A percentile compares a stretch with the other conserved stretches of the same genome.
phyloP scores from a whole-genome alignment of 2,113 vertebrate species.

The Aegotheles bennettii region DNA sequence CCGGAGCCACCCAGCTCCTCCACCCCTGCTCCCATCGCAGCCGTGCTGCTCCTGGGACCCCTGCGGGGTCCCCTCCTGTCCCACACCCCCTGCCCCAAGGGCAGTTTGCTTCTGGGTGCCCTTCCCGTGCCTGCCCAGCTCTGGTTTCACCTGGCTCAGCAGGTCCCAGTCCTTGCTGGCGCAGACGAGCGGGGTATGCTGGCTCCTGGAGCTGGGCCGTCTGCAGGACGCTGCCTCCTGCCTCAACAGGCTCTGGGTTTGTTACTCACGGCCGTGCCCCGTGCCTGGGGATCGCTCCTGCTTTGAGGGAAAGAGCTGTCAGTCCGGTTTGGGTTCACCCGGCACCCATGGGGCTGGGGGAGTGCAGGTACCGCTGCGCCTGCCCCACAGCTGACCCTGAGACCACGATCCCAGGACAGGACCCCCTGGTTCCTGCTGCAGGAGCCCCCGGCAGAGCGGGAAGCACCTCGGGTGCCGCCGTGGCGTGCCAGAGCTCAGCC shows the following conservation, averaged over 20 bases:
- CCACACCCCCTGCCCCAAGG: not conserved
- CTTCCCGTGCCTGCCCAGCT: not conserved
- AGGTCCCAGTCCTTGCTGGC: fast-evolving
- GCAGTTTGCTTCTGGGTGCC: not conserved
- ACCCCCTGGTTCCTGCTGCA: not conserved
- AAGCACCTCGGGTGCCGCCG: fast-evolving
- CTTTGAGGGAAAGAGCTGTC: not conserved
- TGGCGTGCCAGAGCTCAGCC: fast-evolving
- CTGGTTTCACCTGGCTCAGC: not conserved
- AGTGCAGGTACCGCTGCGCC: fast-evolving
- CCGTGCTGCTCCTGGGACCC: fast-evolving
- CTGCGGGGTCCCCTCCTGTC: not conserved
- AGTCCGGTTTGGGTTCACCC: not conserved
- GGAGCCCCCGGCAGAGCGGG: not conserved
- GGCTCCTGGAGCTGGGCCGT: not conserved
- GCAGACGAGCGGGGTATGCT: not conserved
- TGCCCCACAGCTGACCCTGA: not conserved
- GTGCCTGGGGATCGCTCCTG: not conserved
- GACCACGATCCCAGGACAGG: not conserved
- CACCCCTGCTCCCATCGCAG: fast-evolving
- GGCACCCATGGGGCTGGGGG: not conserved
- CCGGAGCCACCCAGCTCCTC: not conserved
- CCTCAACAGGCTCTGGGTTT: conserved; percentile 12
- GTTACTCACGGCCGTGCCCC: not conserved
- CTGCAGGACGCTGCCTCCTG: not conserved